Percentiles rank a stretch among this genome's conserved stretches.
phyloP scores from a whole-genome alignment of 2,113 vertebrate genomes.

The Procavia capensis region DNA sequence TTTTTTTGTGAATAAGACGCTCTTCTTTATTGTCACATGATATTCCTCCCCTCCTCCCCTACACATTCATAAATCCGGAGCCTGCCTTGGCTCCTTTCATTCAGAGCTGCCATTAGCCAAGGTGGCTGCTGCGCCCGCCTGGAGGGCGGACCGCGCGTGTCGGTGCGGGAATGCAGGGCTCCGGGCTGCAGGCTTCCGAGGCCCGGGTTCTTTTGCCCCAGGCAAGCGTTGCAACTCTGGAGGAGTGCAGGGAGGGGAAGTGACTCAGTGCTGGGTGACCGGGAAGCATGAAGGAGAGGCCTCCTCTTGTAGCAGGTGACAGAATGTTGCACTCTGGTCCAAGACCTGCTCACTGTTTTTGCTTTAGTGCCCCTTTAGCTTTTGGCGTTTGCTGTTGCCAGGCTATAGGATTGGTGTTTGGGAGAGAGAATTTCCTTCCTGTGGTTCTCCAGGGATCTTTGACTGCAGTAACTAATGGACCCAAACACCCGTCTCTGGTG shows the following conservation, averaged over 20 bases:
- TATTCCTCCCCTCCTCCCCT: constrained; percentile 81
- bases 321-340: constrained; percentile 27
- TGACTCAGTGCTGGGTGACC: constrained; percentile 66
- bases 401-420: constrained; percentile 11
- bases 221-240: background rate
- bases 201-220: background rate
- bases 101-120: constrained; percentile 84
- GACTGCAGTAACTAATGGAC: constrained; percentile 53
- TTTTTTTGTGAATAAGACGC: constrained; percentile 86
- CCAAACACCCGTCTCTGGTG: background rate
- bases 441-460: constrained; percentile 35
- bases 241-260: constrained; percentile 72
- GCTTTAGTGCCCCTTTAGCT: constrained; percentile 38
- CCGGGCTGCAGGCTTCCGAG: background rate
- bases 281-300: background rate
- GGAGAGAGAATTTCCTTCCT: constrained; percentile 66
- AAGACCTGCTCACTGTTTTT: constrained; percentile 33
- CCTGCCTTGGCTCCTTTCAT: constrained; percentile 87
- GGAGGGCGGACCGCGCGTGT: background rate
- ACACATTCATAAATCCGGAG: constrained; percentile 92
- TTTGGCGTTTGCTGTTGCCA: constrained; percentile 34
- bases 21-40: constrained; percentile 91
- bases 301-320: constrained; percentile 67
- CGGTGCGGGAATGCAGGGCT: background rate
- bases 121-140: constrained; percentile 55